Base-by-base conservation (phyloP, 2,113 vertebrate genomes). In the Suricata suricatta region DNA sequence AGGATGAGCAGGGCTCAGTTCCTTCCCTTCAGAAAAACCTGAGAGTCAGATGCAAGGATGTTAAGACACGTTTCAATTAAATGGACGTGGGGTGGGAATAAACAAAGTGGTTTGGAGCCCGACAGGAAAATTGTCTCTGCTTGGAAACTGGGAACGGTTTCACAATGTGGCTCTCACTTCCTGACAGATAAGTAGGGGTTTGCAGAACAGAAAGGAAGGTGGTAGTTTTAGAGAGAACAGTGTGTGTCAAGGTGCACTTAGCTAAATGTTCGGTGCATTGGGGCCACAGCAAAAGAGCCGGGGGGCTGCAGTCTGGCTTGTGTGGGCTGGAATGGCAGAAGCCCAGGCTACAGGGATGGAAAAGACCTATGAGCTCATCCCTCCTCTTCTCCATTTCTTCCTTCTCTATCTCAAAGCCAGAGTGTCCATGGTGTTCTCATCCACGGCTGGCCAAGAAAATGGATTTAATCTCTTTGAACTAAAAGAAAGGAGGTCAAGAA, bases 351-450 rank as follows among this genome's bases (percentile, higher is more conserved):
- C 41, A 77, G 90, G 72, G 88, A 94, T 95, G 94, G 97, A 98
- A 98, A 97, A 98, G 93, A 29, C 88, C 97, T 95, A 60, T 98
- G 97, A 98, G 97, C 87, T 98, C 96, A 97, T 72, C 27, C 44
- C 57, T 13, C 33, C 64, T 57, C 96, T 83, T 76, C 60, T 97
- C 91, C 96, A 97, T 91, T 91, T 91, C 96, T 93, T 96, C 93
- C 92, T 97, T 95, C 79, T 95, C 95, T 96, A 94, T 97, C 97
- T 97, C 94, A 96, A 83, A 0, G 27, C 93, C 91, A 97, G 88
- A 98, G 90, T 91, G 95, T 97, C 86, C 96, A 82, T 29, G 96
- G 97, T 98, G 97, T 98, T 98, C 98, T 98, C 97, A 97, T 97
- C 97, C 97, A 69, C 35, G 90, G 86, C 44, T 98, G 97, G 94